Evolutionary conservation across 2,113 vertebrate genomes (phyloP).

Genomic region (Scalopus aquaticus): DNA sequence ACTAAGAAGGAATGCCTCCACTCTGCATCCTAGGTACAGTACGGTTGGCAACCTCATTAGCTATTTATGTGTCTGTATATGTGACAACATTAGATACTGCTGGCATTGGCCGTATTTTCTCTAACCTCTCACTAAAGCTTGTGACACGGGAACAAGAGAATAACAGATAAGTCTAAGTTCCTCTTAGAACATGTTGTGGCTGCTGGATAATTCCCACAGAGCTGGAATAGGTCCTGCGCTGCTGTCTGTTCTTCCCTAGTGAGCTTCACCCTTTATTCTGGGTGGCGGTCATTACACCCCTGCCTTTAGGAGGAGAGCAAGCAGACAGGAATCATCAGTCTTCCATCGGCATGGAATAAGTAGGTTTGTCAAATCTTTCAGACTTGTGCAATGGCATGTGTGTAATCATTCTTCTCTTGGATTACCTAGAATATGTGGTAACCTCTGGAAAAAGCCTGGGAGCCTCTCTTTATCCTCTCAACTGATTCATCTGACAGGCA

Average conservation of each 20-base stretch:
- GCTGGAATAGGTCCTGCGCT: background rate
- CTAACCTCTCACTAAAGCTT: background rate
- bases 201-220: background rate
- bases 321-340: background rate
- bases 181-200: background rate
- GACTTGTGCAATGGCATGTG: background rate
- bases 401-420: constrained; percentile 26
- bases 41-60: background rate
- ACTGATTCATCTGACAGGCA: constrained; percentile 22
- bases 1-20: background rate
- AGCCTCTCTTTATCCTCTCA: background rate
- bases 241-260: background rate
- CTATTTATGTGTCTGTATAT: background rate
- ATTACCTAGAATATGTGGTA: constrained; percentile 56
- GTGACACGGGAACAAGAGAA: background rate
- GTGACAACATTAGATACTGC: background rate
- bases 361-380: background rate
- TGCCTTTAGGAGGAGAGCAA: background rate
- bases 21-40: background rate
- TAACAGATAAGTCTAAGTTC: background rate
- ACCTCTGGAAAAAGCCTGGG: constrained; percentile 20
- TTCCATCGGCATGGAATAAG: background rate
- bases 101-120: background rate
- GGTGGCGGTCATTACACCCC: background rate
- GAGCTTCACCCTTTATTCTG: background rate